Base-by-base conservation (phyloP, 2,888 invertebrate genomes). In the Microctonus hyperodae region DNA sequence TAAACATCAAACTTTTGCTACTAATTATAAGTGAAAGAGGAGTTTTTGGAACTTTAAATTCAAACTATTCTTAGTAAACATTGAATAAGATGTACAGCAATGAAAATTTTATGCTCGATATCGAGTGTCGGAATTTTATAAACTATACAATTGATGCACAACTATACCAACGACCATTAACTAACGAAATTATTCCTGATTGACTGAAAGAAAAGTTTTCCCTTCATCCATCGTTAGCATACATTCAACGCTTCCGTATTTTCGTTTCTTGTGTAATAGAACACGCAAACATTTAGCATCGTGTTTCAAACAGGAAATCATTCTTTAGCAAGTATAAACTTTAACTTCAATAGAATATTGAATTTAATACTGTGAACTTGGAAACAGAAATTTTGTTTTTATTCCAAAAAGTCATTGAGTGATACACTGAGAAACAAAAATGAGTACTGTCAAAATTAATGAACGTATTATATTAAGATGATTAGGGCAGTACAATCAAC, bases 181-280 rank as follows among this genome's bases (percentile, higher is more conserved):
- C 53, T 53, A n/a, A 28, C 4, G 53, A 28, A 62, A 35, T 33
- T 37, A n/a, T 53, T 23, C 33, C 37, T 62, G 53, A 62, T 53
- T 51, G 62, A 62, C 62, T 62, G 31, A 16, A 2, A 35, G 53
- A 53, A n/a, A 25, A 62, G 23, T 35, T 62, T 62, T 62, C 61
- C 62, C 35, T 62, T 51, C 62, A 16, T 20, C 9, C 53, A 37
- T 62, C 23, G 40, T 62, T 53, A 53, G 37, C 40, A 22, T 35
- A 53, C 35, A 40, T 37, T 25, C 62, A 31, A 60, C 48, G 44
- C 9, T 25, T 23, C 23, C 53, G 9, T 16, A 5, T 35, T 28
- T 62, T 37, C 16, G 1, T 44, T 16, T 44, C 1, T 3, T 5
- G 6, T 16, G 7, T 16, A 44, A 44, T 44, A 16, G 44, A 28